A percentile compares a stretch with the other conserved stretches of the same genome.
These are phyloP conservation scores for Polyploca ridens DNA, from an alignment of 2,888 invertebrate genomes.

Conservation along the genomic window DNA sequence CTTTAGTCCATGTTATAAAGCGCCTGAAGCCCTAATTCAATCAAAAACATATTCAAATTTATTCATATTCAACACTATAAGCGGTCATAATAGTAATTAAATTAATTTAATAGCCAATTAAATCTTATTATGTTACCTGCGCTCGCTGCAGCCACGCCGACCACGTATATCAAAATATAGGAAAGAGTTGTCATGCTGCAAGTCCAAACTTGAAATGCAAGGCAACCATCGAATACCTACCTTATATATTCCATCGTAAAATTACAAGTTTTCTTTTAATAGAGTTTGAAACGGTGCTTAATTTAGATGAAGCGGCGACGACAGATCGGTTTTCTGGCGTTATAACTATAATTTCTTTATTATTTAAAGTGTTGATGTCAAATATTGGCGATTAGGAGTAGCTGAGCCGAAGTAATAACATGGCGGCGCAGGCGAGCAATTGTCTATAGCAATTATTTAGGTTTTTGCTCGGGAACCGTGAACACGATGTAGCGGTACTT, in stretches of 20 bases:
- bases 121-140: conserved; percentile 44
- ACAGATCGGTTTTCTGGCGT: conserved; percentile 49
- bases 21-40: neutral
- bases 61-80: neutral
- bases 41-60: neutral
- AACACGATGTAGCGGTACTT: conserved; percentile 23
- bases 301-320: conserved; percentile 50
- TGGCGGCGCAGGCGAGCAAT: conserved; percentile 29
- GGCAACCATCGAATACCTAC: conserved; percentile 46
- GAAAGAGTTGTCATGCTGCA: conserved; percentile 54
- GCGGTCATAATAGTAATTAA: neutral
- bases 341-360: conserved; percentile 54
- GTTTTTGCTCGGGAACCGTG: conserved; percentile 31
- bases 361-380: conserved; percentile 51
- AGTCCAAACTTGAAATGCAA: conserved; percentile 58
- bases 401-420: conserved; percentile 35
- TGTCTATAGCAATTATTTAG: conserved; percentile 44
- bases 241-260: conserved; percentile 67
- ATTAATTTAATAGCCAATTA: conserved; percentile 13
- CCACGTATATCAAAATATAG: conserved; percentile 35
- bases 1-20: neutral
- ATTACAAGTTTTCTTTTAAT: conserved; percentile 60
- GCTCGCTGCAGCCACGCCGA: conserved; percentile 30
- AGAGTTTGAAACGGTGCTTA: conserved; percentile 62
- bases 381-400: conserved; percentile 27